Evolutionary conservation across 2,888 invertebrate genomes (phyloP).

Genomic region (Philereme transversata): DNA sequence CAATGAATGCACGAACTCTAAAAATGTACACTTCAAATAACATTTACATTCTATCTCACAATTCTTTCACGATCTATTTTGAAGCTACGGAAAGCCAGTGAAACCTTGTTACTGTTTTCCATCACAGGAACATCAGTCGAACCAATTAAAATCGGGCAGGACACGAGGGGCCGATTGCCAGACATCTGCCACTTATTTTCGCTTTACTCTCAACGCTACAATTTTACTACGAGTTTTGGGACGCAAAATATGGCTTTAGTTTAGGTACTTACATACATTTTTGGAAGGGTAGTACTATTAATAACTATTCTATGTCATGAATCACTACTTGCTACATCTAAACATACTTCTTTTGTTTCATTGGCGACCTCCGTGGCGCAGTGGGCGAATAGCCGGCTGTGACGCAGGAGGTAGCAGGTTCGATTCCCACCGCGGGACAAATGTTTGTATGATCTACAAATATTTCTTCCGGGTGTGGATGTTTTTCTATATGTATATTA

Average conservation of each 20-base stretch:
- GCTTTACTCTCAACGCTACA: constrained; percentile 38
- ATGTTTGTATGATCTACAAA: too few relatives aligned
- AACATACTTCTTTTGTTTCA: too few relatives aligned
- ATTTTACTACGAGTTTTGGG: neutral
- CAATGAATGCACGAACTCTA: neutral
- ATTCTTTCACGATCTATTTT: constrained; percentile 6
- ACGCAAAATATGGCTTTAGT: neutral
- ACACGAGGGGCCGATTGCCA: constrained; percentile 53
- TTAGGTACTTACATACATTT: too few relatives aligned
- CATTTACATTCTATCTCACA: neutral
- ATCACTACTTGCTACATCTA: too few relatives aligned
- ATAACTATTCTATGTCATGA: too few relatives aligned
- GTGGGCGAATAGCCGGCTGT: too few relatives aligned
- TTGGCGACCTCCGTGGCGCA: too few relatives aligned
- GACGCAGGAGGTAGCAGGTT: too few relatives aligned
- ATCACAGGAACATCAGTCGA: constrained; percentile 30
- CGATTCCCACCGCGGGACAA: too few relatives aligned
- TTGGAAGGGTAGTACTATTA: too few relatives aligned
- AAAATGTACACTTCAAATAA: constrained; percentile 1
- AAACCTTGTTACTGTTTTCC: constrained; percentile 23
- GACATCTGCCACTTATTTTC: constrained; percentile 56
- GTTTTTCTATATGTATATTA: too few relatives aligned
- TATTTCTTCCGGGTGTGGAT: too few relatives aligned
- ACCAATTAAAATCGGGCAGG: constrained; percentile 57
- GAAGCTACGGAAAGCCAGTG: constrained; percentile 9